Conservation (phyloP, 1,140 invertebrate species). For the Scylla paramamosain region DNA sequence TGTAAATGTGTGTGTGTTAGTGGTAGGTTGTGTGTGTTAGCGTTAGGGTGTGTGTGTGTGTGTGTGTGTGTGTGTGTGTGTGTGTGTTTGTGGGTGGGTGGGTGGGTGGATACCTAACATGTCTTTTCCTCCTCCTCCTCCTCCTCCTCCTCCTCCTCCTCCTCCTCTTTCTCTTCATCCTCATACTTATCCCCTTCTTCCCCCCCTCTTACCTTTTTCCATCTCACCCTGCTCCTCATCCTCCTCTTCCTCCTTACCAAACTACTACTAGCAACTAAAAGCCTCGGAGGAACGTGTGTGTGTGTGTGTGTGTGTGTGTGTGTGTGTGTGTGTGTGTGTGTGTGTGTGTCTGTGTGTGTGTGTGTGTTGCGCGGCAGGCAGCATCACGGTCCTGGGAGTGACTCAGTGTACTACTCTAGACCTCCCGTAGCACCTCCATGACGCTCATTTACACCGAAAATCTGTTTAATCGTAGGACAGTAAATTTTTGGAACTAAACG, state of each 20-base stretch:
- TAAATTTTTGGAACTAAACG: neutral
- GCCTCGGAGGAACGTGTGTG: neutral
- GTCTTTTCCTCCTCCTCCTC: neutral
- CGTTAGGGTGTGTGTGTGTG: neutral
- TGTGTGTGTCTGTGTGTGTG: constrained; percentile 6
- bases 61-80: neutral
- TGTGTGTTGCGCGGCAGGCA: neutral
- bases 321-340: neutral
- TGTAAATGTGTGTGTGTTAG: neutral
- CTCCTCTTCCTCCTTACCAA: neutral
- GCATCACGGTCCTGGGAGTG: neutral
- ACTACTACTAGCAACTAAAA: neutral
- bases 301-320: constrained; percentile 8
- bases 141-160: neutral
- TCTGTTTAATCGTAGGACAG: neutral
- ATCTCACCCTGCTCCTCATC: neutral
- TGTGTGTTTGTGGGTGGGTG: too few species aligned
- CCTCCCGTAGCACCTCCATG: neutral
- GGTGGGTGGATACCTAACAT: too few species aligned
- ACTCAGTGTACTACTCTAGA: neutral
- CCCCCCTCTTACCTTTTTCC: neutral
- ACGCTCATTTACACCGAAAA: neutral
- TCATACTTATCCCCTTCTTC: neutral
- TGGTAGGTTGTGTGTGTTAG: neutral
- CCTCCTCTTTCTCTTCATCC: neutral